Evolutionary conservation across 2,888 invertebrate genomes (phyloP).

Genomic region (Pinctada fucata): DNA sequence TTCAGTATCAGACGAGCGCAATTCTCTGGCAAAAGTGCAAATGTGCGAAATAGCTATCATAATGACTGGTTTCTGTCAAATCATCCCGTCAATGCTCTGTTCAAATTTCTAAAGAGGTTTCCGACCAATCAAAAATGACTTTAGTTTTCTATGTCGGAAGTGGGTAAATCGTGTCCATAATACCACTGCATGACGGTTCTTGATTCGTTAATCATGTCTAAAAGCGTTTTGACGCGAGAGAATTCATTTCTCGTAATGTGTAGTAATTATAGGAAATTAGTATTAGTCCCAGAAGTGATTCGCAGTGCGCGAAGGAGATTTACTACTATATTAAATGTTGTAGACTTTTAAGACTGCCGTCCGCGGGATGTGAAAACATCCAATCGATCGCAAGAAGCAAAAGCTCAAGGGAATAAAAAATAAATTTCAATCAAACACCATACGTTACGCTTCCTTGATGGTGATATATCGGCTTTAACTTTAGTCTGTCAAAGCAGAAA

Average conservation of each 20-base stretch:
- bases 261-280: constrained; percentile 1
- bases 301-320: not conserved
- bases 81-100: too few relatives aligned
- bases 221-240: too few relatives aligned
- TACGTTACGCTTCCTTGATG: not conserved
- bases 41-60: too few relatives aligned
- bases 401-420: not conserved
- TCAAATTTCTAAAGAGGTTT: not conserved
- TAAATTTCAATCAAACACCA: not conserved
- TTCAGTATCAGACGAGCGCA: too few relatives aligned
- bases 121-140: not conserved
- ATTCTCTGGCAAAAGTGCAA: too few relatives aligned
- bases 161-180: too few relatives aligned
- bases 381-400: not conserved
- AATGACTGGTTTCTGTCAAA: too few relatives aligned
- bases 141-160: too few relatives aligned
- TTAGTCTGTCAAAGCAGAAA: not conserved
- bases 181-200: too few relatives aligned
- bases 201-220: too few relatives aligned
- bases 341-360: not conserved
- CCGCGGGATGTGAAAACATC: not conserved
- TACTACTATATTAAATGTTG: not conserved
- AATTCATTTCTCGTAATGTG: too few relatives aligned
- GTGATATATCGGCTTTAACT: not conserved
- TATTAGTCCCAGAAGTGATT: not conserved